A percentile compares a stretch with the other conserved stretches of the same genome.
Evolutionary conservation across 2,797 vertebrate genomes (phyloP).

Genomic region (Darevskia mixta): DNA sequence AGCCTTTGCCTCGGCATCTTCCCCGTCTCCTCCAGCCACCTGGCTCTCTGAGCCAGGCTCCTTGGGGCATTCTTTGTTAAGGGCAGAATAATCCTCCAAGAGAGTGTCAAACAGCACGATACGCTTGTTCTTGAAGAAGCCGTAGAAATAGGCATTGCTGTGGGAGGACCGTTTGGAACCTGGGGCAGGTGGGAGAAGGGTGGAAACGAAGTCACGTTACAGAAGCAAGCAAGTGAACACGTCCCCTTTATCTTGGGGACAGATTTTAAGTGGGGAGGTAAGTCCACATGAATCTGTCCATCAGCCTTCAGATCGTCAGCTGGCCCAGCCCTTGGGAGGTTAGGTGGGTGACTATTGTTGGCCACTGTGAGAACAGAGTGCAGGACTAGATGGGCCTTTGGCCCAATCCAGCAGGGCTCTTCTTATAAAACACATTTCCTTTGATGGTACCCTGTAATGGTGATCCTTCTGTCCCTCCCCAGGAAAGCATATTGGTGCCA

Average conservation of each 20-base stretch:
- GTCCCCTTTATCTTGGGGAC: background rate
- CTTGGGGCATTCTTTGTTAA: slow-evolving; percentile 86
- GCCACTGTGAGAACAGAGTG: too few relatives aligned
- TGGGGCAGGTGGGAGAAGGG: slow-evolving; percentile 57
- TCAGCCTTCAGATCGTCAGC: background rate
- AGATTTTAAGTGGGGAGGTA: background rate
- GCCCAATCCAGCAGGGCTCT: too few relatives aligned
- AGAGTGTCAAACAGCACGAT: slow-evolving; percentile 98
- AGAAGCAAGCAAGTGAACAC: background rate
- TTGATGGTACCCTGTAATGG: too few relatives aligned
- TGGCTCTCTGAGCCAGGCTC: slow-evolving; percentile 73
- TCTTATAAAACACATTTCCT: too few relatives aligned
- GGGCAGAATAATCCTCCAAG: slow-evolving; percentile 93
- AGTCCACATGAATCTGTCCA: background rate
- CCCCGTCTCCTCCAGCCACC: slow-evolving; percentile 77
- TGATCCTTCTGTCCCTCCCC: too few relatives aligned
- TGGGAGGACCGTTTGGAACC: slow-evolving; percentile 98
- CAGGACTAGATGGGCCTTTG: too few relatives aligned
- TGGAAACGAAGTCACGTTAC: background rate
- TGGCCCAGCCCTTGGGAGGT: background rate
- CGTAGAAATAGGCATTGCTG: slow-evolving; percentile 99
- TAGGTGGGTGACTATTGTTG: too few relatives aligned
- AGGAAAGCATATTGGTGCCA: too few relatives aligned
- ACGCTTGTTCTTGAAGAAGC: slow-evolving; percentile 99
- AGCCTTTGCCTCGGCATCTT: slow-evolving; percentile 82